phyloP scores from a whole-genome alignment of 2,113 vertebrate species.

The Synodontis membranacea region DNA sequence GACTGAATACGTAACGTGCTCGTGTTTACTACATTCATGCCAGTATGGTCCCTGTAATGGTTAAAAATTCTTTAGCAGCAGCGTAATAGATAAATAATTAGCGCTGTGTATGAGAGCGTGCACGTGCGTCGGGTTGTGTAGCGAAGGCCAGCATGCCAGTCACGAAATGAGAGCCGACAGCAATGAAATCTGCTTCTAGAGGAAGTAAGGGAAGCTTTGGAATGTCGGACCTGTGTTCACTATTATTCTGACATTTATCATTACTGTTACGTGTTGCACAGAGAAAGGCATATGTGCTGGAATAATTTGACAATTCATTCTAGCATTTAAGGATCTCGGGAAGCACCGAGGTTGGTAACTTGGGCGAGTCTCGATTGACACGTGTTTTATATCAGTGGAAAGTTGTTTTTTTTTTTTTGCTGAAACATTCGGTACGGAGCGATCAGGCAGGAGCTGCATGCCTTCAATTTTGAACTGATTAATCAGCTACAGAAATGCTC shows the following conservation, averaged over 20 bases:
- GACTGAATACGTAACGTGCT: conserved; percentile 50
- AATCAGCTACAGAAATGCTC: conserved; percentile 59
- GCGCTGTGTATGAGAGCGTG: neutral
- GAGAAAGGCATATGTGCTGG: conserved; percentile 29
- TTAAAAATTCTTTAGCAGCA: neutral
- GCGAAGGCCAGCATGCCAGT: neutral
- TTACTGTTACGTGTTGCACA: conserved; percentile 9
- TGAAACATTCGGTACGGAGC: conserved; percentile 51
- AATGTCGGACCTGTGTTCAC: conserved; percentile 25
- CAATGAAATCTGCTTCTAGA: conserved; percentile 18
- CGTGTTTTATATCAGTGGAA: conserved; percentile 61
- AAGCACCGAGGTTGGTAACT: conserved; percentile 15
- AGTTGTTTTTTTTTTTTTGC: too few species aligned
- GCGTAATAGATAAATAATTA: conserved; percentile 13
- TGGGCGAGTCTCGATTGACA: conserved; percentile 61
- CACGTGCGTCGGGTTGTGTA: neutral
- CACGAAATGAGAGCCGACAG: conserved; percentile 19
- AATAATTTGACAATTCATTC: conserved; percentile 44
- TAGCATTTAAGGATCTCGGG: conserved; percentile 34
- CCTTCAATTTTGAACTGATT: conserved; percentile 58
- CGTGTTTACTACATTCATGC: conserved; percentile 10
- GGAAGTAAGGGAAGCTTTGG: neutral
- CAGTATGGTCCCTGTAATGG: neutral
- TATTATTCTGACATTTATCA: conserved; percentile 43
- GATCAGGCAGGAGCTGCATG: conserved; percentile 14